Percentiles rank a stretch among this genome's conserved stretches.
These are phyloP conservation scores for Stictonetta naevosa DNA, from an alignment of 2,113 vertebrate genomes.

Conservation along the genomic window DNA sequence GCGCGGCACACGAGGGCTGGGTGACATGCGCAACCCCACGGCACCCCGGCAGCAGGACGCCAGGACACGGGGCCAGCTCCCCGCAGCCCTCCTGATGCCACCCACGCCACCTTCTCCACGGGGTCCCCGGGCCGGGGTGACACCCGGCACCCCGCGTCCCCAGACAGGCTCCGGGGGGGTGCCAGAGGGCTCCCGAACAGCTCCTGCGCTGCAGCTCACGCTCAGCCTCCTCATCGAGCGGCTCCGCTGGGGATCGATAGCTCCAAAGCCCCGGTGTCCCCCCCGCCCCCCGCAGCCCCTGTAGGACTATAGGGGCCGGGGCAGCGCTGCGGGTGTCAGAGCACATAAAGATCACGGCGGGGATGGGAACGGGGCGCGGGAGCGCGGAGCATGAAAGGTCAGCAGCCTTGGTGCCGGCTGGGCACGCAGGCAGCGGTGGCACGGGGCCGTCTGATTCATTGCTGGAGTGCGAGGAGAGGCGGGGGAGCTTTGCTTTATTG, in stretches of 20 bases:
- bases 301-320: neutral
- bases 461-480: neutral
- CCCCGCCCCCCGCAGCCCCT: neutral
- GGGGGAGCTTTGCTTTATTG: neutral
- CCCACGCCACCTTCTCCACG: fast-evolving
- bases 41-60: neutral
- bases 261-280: neutral
- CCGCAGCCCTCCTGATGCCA: neutral
- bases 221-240: neutral
- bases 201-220: fast-evolving
- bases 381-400: constrained; percentile 57
- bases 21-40: neutral
- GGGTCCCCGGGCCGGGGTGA: neutral
- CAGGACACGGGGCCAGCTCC: neutral
- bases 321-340: neutral
- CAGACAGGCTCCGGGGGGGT: fast-evolving
- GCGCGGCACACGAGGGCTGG: neutral
- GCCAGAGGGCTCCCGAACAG: neutral
- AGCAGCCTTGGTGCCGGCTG: neutral
- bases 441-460: neutral
- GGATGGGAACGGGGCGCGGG: neutral
- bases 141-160: too few species aligned
- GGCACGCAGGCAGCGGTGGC: neutral
- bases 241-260: neutral
- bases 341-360: constrained; percentile 9